A percentile compares a stretch with the other conserved stretches of the same genome.
These are phyloP conservation scores for Ageneiosus marmoratus DNA, from an alignment of 2,113 vertebrate species.

Conservation along the genomic window DNA sequence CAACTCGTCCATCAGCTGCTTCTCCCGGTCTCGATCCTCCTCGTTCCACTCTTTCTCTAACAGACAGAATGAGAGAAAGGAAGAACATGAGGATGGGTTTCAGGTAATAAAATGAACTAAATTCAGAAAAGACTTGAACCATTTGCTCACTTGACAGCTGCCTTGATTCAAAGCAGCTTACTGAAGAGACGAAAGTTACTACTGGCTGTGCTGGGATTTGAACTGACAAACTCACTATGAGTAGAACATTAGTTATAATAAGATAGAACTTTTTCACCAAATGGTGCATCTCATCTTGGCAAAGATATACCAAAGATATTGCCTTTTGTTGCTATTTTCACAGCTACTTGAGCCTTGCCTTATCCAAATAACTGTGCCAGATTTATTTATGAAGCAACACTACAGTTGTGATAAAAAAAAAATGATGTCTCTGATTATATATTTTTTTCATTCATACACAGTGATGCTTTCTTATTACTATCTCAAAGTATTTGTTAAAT, in stretches of 20 bases:
- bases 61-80: not conserved
- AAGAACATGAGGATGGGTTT: not conserved
- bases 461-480: not conserved
- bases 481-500: too few species aligned
- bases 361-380: not conserved
- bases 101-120: not conserved
- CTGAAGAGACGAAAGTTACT: not conserved
- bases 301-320: not conserved
- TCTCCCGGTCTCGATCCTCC: conserved; percentile 87
- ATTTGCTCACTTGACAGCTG: not conserved
- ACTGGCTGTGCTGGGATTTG: not conserved
- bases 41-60: conserved; percentile 95
- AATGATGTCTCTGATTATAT: too few species aligned
- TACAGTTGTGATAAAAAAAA: not conserved
- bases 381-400: not conserved
- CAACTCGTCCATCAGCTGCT: conserved; percentile 91
- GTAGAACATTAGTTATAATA: not conserved
- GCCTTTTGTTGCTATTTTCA: not conserved
- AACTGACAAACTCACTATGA: not conserved
- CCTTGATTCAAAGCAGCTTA: not conserved
- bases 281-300: not conserved
- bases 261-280: not conserved
- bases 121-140: not conserved
- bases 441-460: not conserved
- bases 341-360: not conserved